Conservation (phyloP, 2,113 vertebrate species). For the Entelurus aequoreus region DNA sequence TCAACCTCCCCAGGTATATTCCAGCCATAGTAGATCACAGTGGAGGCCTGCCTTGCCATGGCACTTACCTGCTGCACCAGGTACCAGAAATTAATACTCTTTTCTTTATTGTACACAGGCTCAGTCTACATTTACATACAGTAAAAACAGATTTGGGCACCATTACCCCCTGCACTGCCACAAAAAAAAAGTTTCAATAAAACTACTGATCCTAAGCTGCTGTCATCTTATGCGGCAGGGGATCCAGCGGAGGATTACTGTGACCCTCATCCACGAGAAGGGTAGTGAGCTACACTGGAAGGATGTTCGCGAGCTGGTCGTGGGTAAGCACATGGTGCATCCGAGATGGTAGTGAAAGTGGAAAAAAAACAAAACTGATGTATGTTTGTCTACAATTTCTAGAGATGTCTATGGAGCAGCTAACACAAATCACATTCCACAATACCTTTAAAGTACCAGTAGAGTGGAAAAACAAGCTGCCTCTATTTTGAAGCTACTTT, state of each 20-base stretch:
- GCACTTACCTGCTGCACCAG: constrained; percentile 95
- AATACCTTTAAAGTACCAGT: not conserved
- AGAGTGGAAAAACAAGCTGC: no score
- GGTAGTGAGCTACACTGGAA: constrained; percentile 97
- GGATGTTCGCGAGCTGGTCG: constrained; percentile 92
- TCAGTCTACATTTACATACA: not conserved
- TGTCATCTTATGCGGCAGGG: constrained; percentile 72
- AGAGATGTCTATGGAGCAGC: not conserved
- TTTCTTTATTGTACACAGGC: not conserved
- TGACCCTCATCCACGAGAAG: constrained; percentile 96
- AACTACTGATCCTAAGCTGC: constrained; percentile 8
- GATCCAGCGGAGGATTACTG: constrained; percentile 92
- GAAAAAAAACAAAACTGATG: not conserved
- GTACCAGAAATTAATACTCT: constrained; percentile 61
- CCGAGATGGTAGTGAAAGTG: not conserved
- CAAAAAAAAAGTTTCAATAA: constrained; percentile 2
- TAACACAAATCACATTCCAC: not conserved
- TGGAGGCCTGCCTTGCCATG: constrained; percentile 86
- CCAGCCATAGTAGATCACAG: constrained; percentile 96
- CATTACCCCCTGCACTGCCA: no score
- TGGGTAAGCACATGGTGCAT: constrained; percentile 77
- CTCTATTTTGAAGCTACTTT: no score
- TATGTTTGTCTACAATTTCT: not conserved
- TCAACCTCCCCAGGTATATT: constrained; percentile 82
- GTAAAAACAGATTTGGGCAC: no score